Base-by-base conservation (phyloP, 1,140 invertebrate genomes). In the Saccostrea glomerata region DNA sequence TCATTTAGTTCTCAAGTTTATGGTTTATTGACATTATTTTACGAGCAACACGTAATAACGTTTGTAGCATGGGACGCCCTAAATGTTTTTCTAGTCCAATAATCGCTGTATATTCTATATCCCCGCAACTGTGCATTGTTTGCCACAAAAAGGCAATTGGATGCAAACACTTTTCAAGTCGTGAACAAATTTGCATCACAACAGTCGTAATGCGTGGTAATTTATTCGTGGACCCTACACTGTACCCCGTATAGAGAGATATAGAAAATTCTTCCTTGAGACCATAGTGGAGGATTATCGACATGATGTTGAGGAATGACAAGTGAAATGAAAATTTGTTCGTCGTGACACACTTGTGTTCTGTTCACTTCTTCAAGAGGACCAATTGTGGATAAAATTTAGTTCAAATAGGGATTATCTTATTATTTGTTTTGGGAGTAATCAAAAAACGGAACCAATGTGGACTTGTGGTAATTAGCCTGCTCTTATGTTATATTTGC, bases 41-140 rank as follows among this genome's bases (percentile, higher is more conserved):
- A 77, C n/a, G 58, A 20, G 70, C 23, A 9, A 30, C 25, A 77
- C 70, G 23, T 36, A 36, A 77, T 77, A 77, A 15, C 70, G 15
- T 77, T 77, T 77, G 70, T 77, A 40, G 25, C 70, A 30, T 36
- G 70, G 70, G 15, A 77, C 70, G 70, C 70, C 70, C 30, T 77
- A 11, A 30, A 36, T 30, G 25, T 77, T 77, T 73, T 77, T 77
- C 30, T 77, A 30, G 70, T 77, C 30, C 70, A 77, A 77, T 77
- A 77, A 77, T 77, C 25, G 70, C 25, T 77, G 23, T 77, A 77
- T 77, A 77, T 77, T 77, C 70, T 36, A 77, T 77, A 15, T 77
- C 70, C 70, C 25, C 70, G 25, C 70, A 77, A 77, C 70, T 77
- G 70, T 77, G 70, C 70, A 77, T 77, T 77, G 70, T 77, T 77